phyloP scores from a whole-genome alignment of 2,797 vertebrate genomes.

The Galago senegalensis region DNA sequence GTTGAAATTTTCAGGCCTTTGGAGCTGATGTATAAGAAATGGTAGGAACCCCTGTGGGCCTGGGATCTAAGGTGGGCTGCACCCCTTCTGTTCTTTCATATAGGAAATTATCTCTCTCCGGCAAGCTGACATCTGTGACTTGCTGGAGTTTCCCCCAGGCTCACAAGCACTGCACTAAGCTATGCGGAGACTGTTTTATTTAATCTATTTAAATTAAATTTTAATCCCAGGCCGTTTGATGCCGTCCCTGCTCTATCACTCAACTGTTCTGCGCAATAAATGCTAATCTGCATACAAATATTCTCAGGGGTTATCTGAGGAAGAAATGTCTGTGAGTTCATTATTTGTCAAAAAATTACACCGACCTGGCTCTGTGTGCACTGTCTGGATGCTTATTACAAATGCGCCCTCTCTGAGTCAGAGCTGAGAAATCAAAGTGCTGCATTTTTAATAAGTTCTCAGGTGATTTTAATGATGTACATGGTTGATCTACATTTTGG shows the following conservation, averaged over 20 bases:
- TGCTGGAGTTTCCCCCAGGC: not conserved
- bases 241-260: not conserved
- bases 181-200: not conserved
- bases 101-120: not conserved
- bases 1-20: not conserved
- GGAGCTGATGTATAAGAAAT: not conserved
- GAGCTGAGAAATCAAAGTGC: not conserved
- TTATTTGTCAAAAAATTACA: not conserved
- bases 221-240: slow-evolving; percentile 6
- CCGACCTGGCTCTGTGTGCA: no score
- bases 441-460: not conserved
- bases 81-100: not conserved
- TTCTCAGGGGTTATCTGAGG: not conserved
- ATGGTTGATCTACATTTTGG: not conserved
- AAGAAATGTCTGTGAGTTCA: not conserved
- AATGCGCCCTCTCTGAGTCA: not conserved
- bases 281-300: not conserved
- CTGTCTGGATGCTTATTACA: not conserved
- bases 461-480: not conserved
- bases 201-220: slow-evolving; percentile 66
- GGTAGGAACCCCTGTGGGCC: not conserved
- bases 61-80: rapidly evolving
- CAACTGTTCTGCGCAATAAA: not conserved
- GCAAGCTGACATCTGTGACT: not conserved
- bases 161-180: not conserved